Evolutionary conservation across 2,797 vertebrate genomes (phyloP).

Genomic region (Salmo trutta): DNA sequence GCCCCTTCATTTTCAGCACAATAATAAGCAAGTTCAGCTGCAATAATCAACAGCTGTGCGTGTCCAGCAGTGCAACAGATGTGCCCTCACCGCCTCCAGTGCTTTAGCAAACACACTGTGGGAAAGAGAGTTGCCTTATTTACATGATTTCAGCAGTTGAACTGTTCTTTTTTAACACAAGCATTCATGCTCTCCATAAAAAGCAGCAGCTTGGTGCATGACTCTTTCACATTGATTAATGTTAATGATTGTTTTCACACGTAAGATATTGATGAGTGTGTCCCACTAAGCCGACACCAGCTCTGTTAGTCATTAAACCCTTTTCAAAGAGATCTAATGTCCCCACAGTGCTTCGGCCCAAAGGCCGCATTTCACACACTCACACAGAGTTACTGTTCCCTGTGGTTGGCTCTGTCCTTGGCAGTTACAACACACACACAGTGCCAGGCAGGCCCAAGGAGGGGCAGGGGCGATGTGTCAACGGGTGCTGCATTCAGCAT

Average conservation of each 20-base stretch:
- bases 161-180: constrained; percentile 3
- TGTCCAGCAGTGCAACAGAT: constrained; percentile 57
- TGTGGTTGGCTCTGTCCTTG: constrained; percentile 1
- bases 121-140: constrained; percentile 41
- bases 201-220: not conserved
- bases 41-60: constrained; percentile 55
- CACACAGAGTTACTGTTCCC: constrained; percentile 11
- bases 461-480: constrained; percentile 7
- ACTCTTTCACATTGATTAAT: not conserved
- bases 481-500: not conserved
- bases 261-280: not conserved
- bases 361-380: constrained; percentile 9
- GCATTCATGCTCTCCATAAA: not conserved
- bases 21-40: constrained; percentile 66
- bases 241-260: no score
- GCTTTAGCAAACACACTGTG: constrained; percentile 46
- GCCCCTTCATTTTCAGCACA: constrained; percentile 53
- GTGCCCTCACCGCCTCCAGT: constrained; percentile 40
- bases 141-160: constrained; percentile 1
- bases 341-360: not conserved
- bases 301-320: constrained; percentile 7
- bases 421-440: constrained; percentile 10
- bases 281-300: not conserved
- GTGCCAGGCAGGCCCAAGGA: constrained; percentile 4
- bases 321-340: constrained; percentile 7